Evolutionary conservation across 2,113 vertebrate genomes (phyloP), one percentile per base, ranked within the genome.

Genomic region (Poeciliopsis occidentalis): DNA sequence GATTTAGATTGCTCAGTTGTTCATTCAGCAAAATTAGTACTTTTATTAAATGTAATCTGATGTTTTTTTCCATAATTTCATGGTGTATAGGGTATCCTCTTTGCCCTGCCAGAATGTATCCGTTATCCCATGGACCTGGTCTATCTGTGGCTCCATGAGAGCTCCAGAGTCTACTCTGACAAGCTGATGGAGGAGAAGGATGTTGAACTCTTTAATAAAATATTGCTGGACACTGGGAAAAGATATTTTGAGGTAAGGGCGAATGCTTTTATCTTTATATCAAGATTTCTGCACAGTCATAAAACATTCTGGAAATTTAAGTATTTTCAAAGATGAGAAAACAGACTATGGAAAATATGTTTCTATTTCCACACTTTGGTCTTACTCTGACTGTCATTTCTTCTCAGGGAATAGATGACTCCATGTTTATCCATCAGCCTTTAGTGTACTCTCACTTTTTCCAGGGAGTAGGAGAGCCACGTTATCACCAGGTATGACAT

Each of bases 371-470:
- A 41, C 13, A 15, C 24, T 47, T 19, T 7, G 19, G 4, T 47
- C 17, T 17, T 6, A 47, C 17, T 47, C 17, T 5, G 5, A 47
- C 17, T 47, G 15, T 47, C 44, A 19, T 64, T 19, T 75, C 19
- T 63, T 61, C 61, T 62, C 86, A 95, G 95, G 95, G 95, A 91
- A 95, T 95, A 89, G 95, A 96, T 74, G 94, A 97, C 85, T 94
- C 95, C 37, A 84, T 95, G 85, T 97, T 98, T 87, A 96, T 96
- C 91, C 95, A 95, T 93, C 96, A 97, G 92, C 94, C 95, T 75
- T 89, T 97, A 92, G 95, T 97, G 92, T 97, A 96, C 93, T 96
- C 92, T 89, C 96, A 96, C 90, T 97, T 98, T 92, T 94, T 96
- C 78, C 93, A 91, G 34, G 95, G 95, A 41, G 81, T 95, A 86